A percentile compares a stretch with the other conserved stretches of the same genome.
These are phyloP conservation scores for Epizoanthus fatuus DNA, from an alignment of 92 coral and sea anemone species.

Conservation along the genomic window DNA sequence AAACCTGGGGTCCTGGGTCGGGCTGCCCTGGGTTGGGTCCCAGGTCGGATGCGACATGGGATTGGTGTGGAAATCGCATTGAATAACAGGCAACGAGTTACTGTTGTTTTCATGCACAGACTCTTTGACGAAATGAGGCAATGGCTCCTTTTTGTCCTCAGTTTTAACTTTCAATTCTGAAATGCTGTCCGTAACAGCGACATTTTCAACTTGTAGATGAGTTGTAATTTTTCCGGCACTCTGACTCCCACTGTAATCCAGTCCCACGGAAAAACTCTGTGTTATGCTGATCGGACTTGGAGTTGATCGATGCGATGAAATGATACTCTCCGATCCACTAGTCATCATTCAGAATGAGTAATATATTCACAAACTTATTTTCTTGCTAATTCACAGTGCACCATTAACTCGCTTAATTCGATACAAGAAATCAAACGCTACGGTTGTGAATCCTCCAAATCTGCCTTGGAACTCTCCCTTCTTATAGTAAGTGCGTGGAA, in stretches of 20 bases:
- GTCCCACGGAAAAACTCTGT: background rate
- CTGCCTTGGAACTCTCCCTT: too few species aligned
- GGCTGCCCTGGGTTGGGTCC: background rate
- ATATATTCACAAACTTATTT: background rate
- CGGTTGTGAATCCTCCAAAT: too few species aligned
- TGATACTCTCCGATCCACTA: background rate
- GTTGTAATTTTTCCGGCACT: background rate
- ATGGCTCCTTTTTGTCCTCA: background rate
- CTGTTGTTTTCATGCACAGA: background rate
- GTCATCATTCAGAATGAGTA: background rate
- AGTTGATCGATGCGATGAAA: background rate
- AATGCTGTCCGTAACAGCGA: background rate
- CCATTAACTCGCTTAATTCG: background rate
- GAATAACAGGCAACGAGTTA: background rate
- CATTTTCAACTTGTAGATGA: background rate
- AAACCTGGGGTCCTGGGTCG: constrained; percentile 29
- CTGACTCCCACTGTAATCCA: background rate
- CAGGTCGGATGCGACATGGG: background rate
- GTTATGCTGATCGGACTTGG: background rate
- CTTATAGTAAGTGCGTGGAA: background rate
- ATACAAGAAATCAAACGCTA: too few species aligned
- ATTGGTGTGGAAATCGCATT: background rate
- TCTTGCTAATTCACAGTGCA: too few species aligned
- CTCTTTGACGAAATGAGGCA: too few species aligned
- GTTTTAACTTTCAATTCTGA: background rate